A percentile compares a stretch with the other conserved stretches of the same genome.
Evolutionary conservation across 2,113 vertebrate genomes (phyloP).

Genomic region (Hyperopisus bebe): DNA sequence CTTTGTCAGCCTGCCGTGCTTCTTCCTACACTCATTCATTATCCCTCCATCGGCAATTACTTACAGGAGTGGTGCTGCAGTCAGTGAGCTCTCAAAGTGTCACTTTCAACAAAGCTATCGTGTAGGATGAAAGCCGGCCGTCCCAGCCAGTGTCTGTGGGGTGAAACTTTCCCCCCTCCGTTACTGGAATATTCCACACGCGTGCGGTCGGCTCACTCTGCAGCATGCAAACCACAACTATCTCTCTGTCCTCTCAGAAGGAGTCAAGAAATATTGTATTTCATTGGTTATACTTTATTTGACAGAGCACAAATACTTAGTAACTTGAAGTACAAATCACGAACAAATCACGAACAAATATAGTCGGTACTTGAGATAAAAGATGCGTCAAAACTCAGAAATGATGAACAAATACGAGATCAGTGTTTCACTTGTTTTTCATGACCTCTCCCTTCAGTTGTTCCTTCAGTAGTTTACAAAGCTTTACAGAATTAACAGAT

Average conservation of each 20-base stretch:
- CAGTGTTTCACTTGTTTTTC: not conserved
- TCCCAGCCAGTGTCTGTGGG: not conserved
- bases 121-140: slow-evolving; percentile 24
- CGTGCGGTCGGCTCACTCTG: not conserved
- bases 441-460: not conserved
- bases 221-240: not conserved
- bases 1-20: slow-evolving; percentile 15
- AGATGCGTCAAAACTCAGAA: not conserved
- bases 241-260: not conserved
- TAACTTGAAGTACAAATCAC: not conserved
- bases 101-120: slow-evolving; percentile 33
- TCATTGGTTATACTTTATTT: not conserved
- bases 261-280: not conserved
- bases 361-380: not conserved
- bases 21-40: slow-evolving; percentile 28
- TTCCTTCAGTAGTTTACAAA: not conserved
- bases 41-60: slow-evolving; percentile 31
- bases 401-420: not conserved
- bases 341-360: not conserved
- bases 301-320: not conserved
- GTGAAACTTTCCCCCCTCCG: not conserved
- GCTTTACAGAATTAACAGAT: not conserved
- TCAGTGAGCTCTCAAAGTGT: slow-evolving; percentile 43
- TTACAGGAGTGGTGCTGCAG: slow-evolving; percentile 32
- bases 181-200: not conserved